A percentile compares a stretch with the other conserved stretches of the same genome.
These are phyloP conservation scores for Sander lucioperca DNA, from an alignment of 2,113 vertebrate genomes.

Conservation along the genomic window DNA sequence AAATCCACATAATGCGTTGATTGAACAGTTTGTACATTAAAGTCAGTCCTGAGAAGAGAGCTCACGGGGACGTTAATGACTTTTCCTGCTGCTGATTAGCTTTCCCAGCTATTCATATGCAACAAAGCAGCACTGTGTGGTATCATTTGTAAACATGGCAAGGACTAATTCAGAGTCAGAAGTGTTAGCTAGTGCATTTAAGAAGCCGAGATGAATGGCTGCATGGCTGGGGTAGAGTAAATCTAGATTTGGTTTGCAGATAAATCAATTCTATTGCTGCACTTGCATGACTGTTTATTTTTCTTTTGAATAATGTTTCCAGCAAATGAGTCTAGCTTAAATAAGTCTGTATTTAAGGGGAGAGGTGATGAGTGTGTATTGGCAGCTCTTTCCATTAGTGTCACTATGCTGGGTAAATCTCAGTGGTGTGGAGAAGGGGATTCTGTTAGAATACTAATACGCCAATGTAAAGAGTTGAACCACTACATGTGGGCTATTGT, in stretches of 20 bases:
- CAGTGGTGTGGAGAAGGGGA: constrained; percentile 53
- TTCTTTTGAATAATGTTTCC: constrained; percentile 70
- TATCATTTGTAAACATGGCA: constrained; percentile 59
- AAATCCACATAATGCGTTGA: constrained; percentile 71
- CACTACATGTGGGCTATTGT: constrained; percentile 44
- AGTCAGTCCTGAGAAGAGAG: constrained; percentile 68
- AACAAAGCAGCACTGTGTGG: constrained; percentile 54
- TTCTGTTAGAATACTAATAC: constrained; percentile 74
- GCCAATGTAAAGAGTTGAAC: constrained; percentile 39
- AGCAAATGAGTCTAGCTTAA: constrained; percentile 54
- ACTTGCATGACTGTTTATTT: constrained; percentile 63
- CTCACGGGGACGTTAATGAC: constrained; percentile 78
- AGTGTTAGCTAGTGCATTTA: constrained; percentile 52
- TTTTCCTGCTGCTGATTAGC: constrained; percentile 74
- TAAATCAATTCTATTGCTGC: constrained; percentile 70
- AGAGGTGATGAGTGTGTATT: constrained; percentile 64
- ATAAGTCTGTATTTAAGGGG: constrained; percentile 62
- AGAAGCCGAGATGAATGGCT: constrained; percentile 59
- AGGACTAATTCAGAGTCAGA: constrained; percentile 59
- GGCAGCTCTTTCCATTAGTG: constrained; percentile 77
- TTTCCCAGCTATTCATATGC: constrained; percentile 60
- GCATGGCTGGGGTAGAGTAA: constrained; percentile 61
- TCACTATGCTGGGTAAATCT: constrained; percentile 66
- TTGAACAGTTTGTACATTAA: constrained; percentile 81
- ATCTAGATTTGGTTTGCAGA: constrained; percentile 75